Percentiles rank a stretch among this genome's conserved stretches.
These are phyloP conservation scores for Drosophila guanche DNA, from an alignment of 1,140 invertebrate species.

Conservation along the genomic window DNA sequence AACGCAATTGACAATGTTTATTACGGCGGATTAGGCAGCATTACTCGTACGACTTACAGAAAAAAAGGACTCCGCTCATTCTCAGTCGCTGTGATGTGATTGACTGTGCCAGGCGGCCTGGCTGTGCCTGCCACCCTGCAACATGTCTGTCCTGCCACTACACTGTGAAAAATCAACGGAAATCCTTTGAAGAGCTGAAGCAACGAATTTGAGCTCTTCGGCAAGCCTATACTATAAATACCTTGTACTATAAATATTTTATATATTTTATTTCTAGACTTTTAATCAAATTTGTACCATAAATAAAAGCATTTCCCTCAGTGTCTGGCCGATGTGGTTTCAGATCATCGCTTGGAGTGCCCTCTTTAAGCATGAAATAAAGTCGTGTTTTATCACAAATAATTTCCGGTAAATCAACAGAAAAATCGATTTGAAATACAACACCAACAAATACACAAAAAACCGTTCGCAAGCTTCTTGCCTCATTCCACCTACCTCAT, in stretches of 20 bases:
- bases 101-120: conserved; percentile 48
- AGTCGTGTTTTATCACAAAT: conserved; percentile 78
- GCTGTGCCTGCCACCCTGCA: no score
- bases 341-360: conserved; percentile 54
- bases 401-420: conserved; percentile 72
- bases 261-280: no score
- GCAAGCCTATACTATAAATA: no score
- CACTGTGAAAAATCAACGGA: no score
- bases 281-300: no score
- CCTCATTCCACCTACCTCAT: not conserved
- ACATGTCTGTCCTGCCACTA: not conserved
- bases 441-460: conserved; percentile 4
- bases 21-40: conserved; percentile 81
- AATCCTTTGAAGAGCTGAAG: no score
- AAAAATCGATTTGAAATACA: conserved; percentile 64
- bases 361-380: conserved; percentile 72
- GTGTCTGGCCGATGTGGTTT: no score
- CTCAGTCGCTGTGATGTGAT: conserved; percentile 62
- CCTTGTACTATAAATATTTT: no score
- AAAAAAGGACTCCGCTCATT: conserved; percentile 13
- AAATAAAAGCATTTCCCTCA: no score
- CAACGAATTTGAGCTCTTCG: no score
- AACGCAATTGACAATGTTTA: conserved; percentile 70
- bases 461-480: conserved; percentile 53
- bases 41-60: conserved; percentile 56